phyloP scores from a whole-genome alignment of 23 tunicate genomes.

The Halocynthia roretzi region DNA sequence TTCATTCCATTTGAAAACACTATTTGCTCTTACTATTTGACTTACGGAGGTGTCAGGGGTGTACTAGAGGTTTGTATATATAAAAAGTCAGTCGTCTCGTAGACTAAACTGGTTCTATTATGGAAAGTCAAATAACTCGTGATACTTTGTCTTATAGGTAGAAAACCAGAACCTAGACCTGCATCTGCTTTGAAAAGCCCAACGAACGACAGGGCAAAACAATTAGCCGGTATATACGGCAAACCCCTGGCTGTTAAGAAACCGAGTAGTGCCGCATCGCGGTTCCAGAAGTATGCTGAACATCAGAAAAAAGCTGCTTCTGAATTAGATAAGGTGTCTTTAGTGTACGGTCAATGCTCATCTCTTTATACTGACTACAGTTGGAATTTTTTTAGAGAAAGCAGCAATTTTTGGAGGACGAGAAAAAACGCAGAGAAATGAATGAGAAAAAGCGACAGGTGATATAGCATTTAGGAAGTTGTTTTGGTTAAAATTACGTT shows the following conservation, averaged over 20 bases:
- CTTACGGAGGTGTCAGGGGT: no score
- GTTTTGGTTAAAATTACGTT: not conserved
- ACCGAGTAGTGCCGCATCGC: conserved; percentile 30
- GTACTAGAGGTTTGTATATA: no score
- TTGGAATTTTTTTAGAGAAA: conserved; percentile 24
- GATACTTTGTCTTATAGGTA: not conserved
- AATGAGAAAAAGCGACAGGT: conserved; percentile 61
- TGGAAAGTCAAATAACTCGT: not conserved
- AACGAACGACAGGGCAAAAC: conserved; percentile 24
- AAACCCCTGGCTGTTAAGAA: conserved; percentile 56
- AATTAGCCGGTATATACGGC: conserved; percentile 80
- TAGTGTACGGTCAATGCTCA: not conserved
- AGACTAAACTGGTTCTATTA: no score
- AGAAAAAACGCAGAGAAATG: conserved; percentile 39
- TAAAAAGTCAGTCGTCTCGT: no score
- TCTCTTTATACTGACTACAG: not conserved
- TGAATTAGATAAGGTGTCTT: conserved; percentile 43
- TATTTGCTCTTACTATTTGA: no score
- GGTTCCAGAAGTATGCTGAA: conserved; percentile 26
- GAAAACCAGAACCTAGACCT: not conserved
- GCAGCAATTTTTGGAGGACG: conserved; percentile 36
- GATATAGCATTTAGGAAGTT: not conserved
- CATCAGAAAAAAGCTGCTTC: conserved; percentile 33
- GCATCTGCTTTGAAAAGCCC: conserved; percentile 2
- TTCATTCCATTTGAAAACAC: no score